Evolutionary conservation across 2,113 vertebrate genomes (phyloP).

Genomic region (Rhinogobius similis): DNA sequence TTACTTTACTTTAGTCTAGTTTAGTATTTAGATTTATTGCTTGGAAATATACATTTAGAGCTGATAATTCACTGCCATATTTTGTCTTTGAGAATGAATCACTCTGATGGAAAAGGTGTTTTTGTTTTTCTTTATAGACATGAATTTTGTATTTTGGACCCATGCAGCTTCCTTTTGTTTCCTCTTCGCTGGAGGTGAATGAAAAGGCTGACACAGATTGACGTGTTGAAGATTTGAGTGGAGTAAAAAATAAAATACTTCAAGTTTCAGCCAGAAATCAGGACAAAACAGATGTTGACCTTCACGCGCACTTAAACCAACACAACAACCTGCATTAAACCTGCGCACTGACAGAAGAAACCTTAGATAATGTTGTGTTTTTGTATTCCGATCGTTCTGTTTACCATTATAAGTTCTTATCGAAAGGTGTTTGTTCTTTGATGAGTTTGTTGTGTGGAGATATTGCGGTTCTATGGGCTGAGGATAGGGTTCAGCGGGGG

Average conservation of each 20-base stretch:
- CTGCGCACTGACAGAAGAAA: too few relatives aligned
- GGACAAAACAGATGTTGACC: slow-evolving; percentile 46
- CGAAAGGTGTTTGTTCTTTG: not conserved
- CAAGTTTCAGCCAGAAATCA: slow-evolving; percentile 42
- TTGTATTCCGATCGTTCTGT: not conserved
- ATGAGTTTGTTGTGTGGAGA: not conserved
- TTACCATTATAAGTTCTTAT: not conserved
- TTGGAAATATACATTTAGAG: too few relatives aligned
- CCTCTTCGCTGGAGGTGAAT: slow-evolving; percentile 23
- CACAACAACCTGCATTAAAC: not conserved
- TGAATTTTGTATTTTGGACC: not conserved
- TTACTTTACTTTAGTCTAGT: too few relatives aligned
- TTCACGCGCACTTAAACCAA: slow-evolving; percentile 59
- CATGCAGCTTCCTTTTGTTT: slow-evolving; percentile 7
- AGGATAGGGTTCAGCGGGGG: not conserved
- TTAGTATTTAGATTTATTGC: too few relatives aligned
- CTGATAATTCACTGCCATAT: not conserved
- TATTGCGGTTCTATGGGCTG: not conserved
- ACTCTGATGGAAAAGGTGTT: not conserved
- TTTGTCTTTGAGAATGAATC: not conserved
- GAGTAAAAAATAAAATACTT: slow-evolving; percentile 32
- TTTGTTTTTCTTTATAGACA: too few relatives aligned
- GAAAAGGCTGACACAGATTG: slow-evolving; percentile 14
- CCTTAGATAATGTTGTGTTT: too few relatives aligned
- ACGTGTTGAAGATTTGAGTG: slow-evolving; percentile 32